phyloP scores from a whole-genome alignment of 53 echinoderm and acorn worm species.

The Holothuria scabra region DNA sequence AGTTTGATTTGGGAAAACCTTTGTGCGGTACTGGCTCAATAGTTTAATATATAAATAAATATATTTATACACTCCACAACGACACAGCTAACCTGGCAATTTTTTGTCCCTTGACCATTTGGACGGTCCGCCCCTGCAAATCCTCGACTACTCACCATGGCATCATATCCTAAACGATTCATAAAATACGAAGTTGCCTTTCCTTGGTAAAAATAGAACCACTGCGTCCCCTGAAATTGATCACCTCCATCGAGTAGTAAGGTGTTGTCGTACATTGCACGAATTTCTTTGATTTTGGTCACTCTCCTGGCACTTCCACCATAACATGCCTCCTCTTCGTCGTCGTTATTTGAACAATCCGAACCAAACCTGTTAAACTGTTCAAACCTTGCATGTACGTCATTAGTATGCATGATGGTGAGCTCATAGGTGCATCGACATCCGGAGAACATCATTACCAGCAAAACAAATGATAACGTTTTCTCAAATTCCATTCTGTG shows the following conservation, averaged over 20 bases:
- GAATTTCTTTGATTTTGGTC: slow-evolving; percentile 50
- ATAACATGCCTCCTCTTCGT: slow-evolving; percentile 44
- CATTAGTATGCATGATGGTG: slow-evolving; percentile 72
- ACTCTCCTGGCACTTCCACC: slow-evolving; percentile 68
- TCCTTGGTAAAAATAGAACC: slow-evolving; percentile 70
- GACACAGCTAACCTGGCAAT: too few species aligned
- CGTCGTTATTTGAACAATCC: slow-evolving; percentile 52
- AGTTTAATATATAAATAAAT: too few species aligned
- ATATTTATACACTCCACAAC: too few species aligned
- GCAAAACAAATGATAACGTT: too few species aligned
- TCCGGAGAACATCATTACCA: too few species aligned
- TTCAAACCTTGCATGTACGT: slow-evolving; percentile 66
- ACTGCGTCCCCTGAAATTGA: slow-evolving; percentile 69
- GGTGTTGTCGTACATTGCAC: slow-evolving; percentile 41
- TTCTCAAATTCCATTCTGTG: too few species aligned
- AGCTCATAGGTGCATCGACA: not conserved
- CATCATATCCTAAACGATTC: slow-evolving; percentile 70
- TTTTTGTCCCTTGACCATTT: too few species aligned
- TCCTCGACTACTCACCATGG: slow-evolving; percentile 63
- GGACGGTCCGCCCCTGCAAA: too few species aligned
- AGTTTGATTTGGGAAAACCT: too few species aligned
- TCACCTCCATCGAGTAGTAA: slow-evolving; percentile 69
- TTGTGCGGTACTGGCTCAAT: too few species aligned
- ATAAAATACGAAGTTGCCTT: slow-evolving; percentile 66
- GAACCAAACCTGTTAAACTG: slow-evolving; percentile 60